A percentile compares a stretch with the other conserved stretches of the same genome.
These are phyloP conservation scores for Taenioides sp. DNA, from an alignment of 2,797 vertebrate species.

Conservation along the genomic window DNA sequence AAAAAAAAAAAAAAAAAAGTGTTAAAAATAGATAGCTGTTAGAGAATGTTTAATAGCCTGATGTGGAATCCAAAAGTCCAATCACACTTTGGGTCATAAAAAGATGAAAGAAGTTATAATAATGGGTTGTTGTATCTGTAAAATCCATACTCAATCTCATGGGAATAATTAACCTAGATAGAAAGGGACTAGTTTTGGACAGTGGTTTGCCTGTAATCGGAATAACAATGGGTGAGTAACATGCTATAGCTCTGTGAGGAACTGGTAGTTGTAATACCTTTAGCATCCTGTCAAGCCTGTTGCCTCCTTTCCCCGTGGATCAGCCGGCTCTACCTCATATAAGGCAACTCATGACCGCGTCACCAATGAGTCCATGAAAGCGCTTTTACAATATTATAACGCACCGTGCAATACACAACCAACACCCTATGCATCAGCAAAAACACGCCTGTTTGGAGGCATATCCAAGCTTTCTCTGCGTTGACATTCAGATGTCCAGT, in stretches of 20 bases:
- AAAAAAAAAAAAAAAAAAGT: neutral
- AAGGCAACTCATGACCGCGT: slow-evolving; percentile 9
- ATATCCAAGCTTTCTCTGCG: neutral
- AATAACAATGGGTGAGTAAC: no score
- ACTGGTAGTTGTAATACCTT: neutral
- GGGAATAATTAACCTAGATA: neutral
- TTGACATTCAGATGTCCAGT: neutral
- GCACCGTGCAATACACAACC: neutral
- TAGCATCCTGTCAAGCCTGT: slow-evolving; percentile 14
- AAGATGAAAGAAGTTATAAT: neutral
- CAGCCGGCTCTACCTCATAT: slow-evolving; percentile 12
- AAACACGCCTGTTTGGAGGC: neutral
- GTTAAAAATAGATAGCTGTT: neutral
- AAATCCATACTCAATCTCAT: neutral
- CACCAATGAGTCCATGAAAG: neutral
- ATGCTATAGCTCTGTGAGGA: neutral
- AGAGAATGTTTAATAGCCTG: neutral
- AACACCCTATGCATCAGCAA: neutral
- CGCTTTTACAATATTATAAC: slow-evolving; percentile 16
- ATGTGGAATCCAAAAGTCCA: neutral
- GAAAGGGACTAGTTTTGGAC: neutral
- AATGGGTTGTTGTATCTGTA: neutral
- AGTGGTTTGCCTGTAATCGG: no score
- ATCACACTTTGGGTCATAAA: neutral
- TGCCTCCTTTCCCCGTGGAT: slow-evolving; percentile 13